phyloP scores from a whole-genome alignment of 2,797 vertebrate genomes.

The Dromococcyx pavoninus region DNA sequence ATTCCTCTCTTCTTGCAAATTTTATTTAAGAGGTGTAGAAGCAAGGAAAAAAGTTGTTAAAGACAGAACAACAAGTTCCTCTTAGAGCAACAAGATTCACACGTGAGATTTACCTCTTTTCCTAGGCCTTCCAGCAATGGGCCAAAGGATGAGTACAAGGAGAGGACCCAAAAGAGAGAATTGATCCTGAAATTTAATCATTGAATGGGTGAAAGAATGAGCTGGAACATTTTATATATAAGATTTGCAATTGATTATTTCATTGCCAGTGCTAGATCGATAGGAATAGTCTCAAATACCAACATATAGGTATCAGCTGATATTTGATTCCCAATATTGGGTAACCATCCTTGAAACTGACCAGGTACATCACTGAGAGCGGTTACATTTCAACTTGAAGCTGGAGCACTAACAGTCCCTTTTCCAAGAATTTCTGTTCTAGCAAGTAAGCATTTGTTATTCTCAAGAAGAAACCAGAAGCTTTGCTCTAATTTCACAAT shows the following conservation, averaged over 20 bases:
- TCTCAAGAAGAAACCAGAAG: not conserved
- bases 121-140: not conserved
- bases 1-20: not conserved
- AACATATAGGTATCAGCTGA: not conserved
- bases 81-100: not conserved
- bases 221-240: not conserved
- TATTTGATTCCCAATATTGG: not conserved
- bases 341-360: not conserved
- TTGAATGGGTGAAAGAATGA: not conserved
- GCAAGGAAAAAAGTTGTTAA: not conserved
- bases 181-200: not conserved
- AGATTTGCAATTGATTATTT: not conserved
- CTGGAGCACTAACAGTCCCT: not conserved
- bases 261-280: fast-evolving
- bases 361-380: not conserved
- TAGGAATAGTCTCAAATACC: not conserved
- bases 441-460: no score
- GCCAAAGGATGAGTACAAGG: not conserved
- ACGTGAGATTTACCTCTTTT: fast-evolving
- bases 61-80: not conserved
- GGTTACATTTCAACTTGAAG: not conserved
- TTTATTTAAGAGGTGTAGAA: not conserved
- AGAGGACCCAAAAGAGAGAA: not conserved
- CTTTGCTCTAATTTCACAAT: not conserved
- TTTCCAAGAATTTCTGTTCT: not conserved